Evolutionary conservation across 2,113 vertebrate species (phyloP).

Genomic region (Piprites chloris): DNA sequence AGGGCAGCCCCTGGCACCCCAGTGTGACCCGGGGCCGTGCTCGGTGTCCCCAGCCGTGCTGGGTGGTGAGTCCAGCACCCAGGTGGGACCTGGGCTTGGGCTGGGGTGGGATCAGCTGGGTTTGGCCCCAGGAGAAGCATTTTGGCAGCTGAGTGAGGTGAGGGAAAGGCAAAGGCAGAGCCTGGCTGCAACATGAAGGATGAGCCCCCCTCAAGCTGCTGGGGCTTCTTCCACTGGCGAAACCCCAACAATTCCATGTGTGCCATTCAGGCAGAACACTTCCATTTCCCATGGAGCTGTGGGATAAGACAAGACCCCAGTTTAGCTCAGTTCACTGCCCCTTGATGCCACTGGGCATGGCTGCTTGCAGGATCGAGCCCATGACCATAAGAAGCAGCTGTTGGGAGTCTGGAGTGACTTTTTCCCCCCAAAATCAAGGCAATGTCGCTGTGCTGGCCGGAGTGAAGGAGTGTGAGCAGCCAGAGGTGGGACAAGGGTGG

Average conservation of each 20-base stretch:
- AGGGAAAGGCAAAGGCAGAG: background rate
- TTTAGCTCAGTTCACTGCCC: background rate
- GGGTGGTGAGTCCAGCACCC: background rate
- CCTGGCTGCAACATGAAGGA: background rate
- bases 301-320: background rate
- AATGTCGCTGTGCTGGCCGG: rapidly evolving
- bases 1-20: background rate
- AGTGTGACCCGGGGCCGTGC: background rate
- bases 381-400: background rate
- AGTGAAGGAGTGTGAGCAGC: background rate
- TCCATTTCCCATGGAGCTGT: background rate
- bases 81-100: background rate
- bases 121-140: background rate
- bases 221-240: background rate
- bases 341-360: background rate
- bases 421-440: background rate
- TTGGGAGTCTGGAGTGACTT: background rate
- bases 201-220: background rate
- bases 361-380: background rate
- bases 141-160: background rate
- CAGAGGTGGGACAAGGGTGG: rapidly evolving
- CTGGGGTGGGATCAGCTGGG: background rate
- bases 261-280: background rate
- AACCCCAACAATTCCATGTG: rapidly evolving
- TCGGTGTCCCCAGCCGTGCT: background rate